Evolutionary conservation across 2,888 invertebrate species (phyloP), one percentile per base, ranked within the genome.

Genomic region (Drosophila buzzatii): DNA sequence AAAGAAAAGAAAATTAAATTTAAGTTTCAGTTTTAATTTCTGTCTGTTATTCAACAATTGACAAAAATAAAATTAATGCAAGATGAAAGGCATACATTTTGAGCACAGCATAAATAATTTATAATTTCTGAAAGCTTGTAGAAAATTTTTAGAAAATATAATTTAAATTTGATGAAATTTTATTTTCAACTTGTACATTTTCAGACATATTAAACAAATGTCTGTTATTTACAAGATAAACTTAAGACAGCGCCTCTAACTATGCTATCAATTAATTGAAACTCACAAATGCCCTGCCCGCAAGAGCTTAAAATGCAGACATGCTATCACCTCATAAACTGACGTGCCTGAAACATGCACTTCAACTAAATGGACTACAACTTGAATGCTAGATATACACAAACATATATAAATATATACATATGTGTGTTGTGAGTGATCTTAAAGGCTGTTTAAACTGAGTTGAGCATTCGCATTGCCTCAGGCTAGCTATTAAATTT

Each of bases 401-500:
- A 35, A 4, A 35, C 1, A 10, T n/a, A 6, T n/a, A 10, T 31
- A 10, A 10, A 31, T 47, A 27, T 47, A 20, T 20, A 10, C 42
- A 23, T 27, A 44, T 41, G 6, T 27, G 5, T 27, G 1, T 37
- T 41, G 12, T 55, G 49, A 51, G 44, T 45, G 35, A 70, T 59
- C 49, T 68, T 45, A 20, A 42, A 27, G 45, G 37, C 14, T 39
- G 45, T 56, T 74, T 77, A 52, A 61, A 49, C 49, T 33, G 10
- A 33, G 49, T 51, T 55, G 31, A 45, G 39, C 27, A 42, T 23
- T 44, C 27, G 27, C 41, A 20, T 44, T 57, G 42, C 33, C 58
- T 10, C 23, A 45, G 69, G 35, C 70, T 44, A 51, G 58, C 60
- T 57, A 79, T 80, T 79, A 76, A 80, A 76, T 65, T 70, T 52